Evolutionary conservation across 2,888 invertebrate genomes (phyloP).

Genomic region (Pyralis farinalis): DNA sequence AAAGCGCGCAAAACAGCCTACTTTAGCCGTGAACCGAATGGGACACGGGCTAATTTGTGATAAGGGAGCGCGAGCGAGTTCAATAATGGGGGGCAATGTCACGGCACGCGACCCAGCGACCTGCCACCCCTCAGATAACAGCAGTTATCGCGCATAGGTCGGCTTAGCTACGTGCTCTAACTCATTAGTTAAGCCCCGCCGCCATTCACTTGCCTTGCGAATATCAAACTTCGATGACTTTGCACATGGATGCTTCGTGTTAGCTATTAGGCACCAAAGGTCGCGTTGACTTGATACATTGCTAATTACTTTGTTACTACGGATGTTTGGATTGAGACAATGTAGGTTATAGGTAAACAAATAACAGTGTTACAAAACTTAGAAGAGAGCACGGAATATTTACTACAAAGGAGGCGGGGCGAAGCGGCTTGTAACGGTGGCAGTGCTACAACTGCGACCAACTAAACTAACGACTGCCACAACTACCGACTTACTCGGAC

Average conservation of each 20-base stretch:
- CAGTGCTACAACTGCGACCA: slow-evolving; percentile 36
- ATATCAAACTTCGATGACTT: slow-evolving; percentile 9
- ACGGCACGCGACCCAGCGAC: slow-evolving; percentile 44
- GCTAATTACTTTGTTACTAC: slow-evolving; percentile 26
- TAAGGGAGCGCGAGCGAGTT: slow-evolving; percentile 63
- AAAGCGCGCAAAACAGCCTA: slow-evolving; percentile 62
- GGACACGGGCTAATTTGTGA: slow-evolving; percentile 67
- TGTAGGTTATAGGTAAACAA: slow-evolving; percentile 9
- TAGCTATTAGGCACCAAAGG: slow-evolving; percentile 13
- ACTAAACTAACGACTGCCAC: slow-evolving; percentile 49
- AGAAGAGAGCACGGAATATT: slow-evolving; percentile 25
- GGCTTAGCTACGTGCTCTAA: slow-evolving; percentile 20
- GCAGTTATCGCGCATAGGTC: slow-evolving; percentile 47
- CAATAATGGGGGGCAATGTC: slow-evolving; percentile 64
- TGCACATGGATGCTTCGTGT: slow-evolving; percentile 19
- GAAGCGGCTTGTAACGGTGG: slow-evolving; percentile 39
- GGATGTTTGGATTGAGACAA: slow-evolving; percentile 20
- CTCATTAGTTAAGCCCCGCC: slow-evolving; percentile 7
- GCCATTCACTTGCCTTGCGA: slow-evolving; percentile 4
- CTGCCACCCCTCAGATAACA: slow-evolving; percentile 46
- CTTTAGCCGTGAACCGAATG: slow-evolving; percentile 66
- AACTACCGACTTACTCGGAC: slow-evolving; percentile 38
- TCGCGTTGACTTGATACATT: slow-evolving; percentile 24
- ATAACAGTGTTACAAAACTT: slow-evolving; percentile 3
- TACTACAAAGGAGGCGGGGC: slow-evolving; percentile 35